Evolutionary conservation across 2,113 vertebrate species (phyloP).

Genomic region (Paedocypris sp.): DNA sequence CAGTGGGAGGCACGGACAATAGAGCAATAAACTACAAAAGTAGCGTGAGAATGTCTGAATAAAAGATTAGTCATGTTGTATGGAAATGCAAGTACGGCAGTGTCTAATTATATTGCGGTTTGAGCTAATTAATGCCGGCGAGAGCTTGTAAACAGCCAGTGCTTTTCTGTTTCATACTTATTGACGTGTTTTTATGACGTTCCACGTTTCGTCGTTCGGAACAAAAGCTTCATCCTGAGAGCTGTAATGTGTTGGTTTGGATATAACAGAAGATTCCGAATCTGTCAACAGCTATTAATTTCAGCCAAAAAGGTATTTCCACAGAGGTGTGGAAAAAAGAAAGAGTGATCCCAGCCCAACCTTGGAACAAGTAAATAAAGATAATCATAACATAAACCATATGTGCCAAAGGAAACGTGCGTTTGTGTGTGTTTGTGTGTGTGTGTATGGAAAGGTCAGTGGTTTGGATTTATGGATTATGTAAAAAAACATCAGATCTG

Average conservation of each 20-base stretch:
- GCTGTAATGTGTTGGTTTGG: neutral
- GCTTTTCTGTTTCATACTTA: constrained; percentile 22
- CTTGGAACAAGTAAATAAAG: constrained; percentile 23
- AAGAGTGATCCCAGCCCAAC: neutral
- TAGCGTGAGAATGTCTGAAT: constrained; percentile 33
- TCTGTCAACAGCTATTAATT: constrained; percentile 21
- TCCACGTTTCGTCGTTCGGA: constrained; percentile 22
- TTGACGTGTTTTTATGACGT: constrained; percentile 25
- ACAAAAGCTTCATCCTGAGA: constrained; percentile 7
- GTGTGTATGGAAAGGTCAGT: constrained; percentile 23
- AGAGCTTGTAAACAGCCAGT: constrained; percentile 35
- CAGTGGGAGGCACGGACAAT: constrained; percentile 22
- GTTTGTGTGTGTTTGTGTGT: neutral
- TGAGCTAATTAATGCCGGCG: constrained; percentile 26
- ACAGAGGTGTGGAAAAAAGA: constrained; percentile 14
- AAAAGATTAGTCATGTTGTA: constrained; percentile 28
- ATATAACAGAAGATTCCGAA: constrained; percentile 20
- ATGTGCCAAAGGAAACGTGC: neutral
- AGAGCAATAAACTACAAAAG: constrained; percentile 21
- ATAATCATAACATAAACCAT: neutral
- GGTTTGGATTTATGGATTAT: no score
- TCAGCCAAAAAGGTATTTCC: constrained; percentile 8
- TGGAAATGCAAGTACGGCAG: constrained; percentile 20
- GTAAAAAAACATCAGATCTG: no score
- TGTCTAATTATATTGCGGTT: constrained; percentile 31